Percentiles rank a stretch among this genome's conserved stretches.
Conservation (phyloP, 2,888 invertebrate genomes). For the Tuta absoluta region DNA sequence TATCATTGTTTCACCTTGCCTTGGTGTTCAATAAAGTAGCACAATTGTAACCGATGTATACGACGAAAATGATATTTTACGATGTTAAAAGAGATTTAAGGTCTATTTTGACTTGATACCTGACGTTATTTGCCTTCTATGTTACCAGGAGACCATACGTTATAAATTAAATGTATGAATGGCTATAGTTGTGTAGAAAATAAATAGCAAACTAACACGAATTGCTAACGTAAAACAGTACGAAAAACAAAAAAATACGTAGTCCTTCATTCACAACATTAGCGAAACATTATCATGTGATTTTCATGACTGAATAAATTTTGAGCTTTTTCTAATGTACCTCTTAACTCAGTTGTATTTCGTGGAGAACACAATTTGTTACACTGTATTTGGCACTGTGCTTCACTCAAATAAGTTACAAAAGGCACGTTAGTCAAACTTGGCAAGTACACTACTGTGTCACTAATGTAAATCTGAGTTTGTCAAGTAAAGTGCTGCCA, state of each 20-base stretch:
- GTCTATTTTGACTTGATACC: constrained; percentile 76
- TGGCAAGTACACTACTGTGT: constrained; percentile 9
- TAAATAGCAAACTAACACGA: too few species aligned
- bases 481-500: background rate
- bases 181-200: constrained; percentile 22
- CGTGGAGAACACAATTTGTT: constrained; percentile 34
- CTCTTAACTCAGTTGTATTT: constrained; percentile 45
- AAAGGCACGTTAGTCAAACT: background rate
- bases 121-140: constrained; percentile 71
- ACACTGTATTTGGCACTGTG: background rate
- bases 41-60: constrained; percentile 81
- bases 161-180: constrained; percentile 33
- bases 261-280: constrained; percentile 43
- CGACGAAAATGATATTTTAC: constrained; percentile 79
- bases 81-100: constrained; percentile 78
- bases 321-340: constrained; percentile 61
- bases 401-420: background rate
- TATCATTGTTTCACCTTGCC: constrained; percentile 75
- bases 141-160: constrained; percentile 68
- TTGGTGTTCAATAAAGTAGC: constrained; percentile 78
- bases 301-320: constrained; percentile 60
- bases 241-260: background rate
- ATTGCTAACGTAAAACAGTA: background rate
- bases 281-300: constrained; percentile 54
- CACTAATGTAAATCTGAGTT: background rate